Conservation (phyloP, 2,113 vertebrate genomes). For the Callocephalon fimbriatum region DNA sequence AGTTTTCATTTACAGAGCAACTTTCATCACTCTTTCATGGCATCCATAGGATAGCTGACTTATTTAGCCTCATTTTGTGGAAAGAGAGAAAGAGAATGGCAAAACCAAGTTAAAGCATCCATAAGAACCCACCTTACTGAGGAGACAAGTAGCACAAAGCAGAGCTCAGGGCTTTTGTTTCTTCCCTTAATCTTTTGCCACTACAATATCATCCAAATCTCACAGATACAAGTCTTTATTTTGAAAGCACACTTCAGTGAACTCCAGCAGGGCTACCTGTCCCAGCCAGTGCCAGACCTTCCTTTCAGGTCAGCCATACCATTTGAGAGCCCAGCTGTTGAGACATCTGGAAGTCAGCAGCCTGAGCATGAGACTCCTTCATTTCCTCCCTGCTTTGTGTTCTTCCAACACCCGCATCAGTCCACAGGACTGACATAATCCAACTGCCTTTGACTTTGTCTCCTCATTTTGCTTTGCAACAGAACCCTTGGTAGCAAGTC, state of each 20-base stretch:
- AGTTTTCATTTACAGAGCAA: background rate
- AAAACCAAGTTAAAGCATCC: background rate
- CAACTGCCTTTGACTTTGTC: background rate
- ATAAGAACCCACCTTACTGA: background rate
- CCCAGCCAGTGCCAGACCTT: background rate
- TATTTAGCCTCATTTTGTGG: background rate
- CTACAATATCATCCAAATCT: background rate
- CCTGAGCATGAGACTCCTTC: background rate
- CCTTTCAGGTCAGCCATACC: background rate
- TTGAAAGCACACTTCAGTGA: background rate
- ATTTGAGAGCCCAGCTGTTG: background rate
- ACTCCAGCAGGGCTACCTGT: background rate
- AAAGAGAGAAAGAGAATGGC: background rate
- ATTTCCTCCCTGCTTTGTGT: background rate
- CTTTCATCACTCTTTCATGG: background rate
- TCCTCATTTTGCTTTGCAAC: background rate
- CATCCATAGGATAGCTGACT: background rate
- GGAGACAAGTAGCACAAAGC: background rate
- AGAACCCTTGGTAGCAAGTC: background rate
- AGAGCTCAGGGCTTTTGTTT: background rate
- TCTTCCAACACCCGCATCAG: background rate
- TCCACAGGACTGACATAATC: background rate
- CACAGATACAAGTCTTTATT: background rate
- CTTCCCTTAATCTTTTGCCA: background rate
- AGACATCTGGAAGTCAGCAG: background rate